A percentile compares a stretch with the other conserved stretches of the same genome.
These are phyloP conservation scores for Crypturellus undulatus DNA, from an alignment of 2,113 vertebrate species.

Conservation along the genomic window DNA sequence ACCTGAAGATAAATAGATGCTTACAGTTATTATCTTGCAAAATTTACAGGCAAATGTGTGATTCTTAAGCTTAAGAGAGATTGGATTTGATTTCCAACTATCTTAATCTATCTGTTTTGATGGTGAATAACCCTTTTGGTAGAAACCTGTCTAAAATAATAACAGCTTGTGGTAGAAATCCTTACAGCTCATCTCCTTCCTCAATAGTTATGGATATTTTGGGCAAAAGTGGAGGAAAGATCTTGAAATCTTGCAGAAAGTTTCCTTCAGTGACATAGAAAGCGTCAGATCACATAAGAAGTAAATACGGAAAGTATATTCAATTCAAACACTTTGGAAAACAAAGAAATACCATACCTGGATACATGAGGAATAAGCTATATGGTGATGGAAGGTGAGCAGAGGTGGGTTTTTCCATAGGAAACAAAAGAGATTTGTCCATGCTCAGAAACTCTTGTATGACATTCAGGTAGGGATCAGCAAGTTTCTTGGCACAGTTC, in stretches of 20 bases:
- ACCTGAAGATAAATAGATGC: background rate
- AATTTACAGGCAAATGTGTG: background rate
- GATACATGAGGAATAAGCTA: conserved; percentile 45
- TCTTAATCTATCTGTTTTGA: background rate
- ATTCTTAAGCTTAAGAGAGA: background rate
- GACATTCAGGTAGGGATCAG: conserved; percentile 42
- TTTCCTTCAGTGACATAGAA: background rate
- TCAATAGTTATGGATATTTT: background rate
- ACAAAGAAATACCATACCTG: conserved; percentile 18
- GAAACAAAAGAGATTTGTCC: conserved; percentile 43
- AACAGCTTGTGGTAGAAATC: background rate
- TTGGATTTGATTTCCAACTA: background rate
- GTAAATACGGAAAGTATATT: conserved; percentile 29
- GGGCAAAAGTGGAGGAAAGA: background rate
- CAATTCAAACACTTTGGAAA: conserved; percentile 16
- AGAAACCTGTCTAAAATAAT: background rate
- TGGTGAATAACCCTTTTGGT: background rate
- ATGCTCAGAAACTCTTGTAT: conserved; percentile 15
- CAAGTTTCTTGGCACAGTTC: background rate
- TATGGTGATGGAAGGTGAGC: conserved; percentile 3
- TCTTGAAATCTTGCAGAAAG: background rate
- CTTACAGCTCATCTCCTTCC: background rate
- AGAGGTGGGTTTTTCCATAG: conserved; percentile 56
- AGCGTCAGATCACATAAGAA: conserved; percentile 3
- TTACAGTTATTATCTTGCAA: background rate